Evolutionary conservation across 30 jellyfish, hydroid and myxozoan species (phyloP), one percentile per base, ranked within the genome.

Genomic region (Aurelia coerulea): DNA sequence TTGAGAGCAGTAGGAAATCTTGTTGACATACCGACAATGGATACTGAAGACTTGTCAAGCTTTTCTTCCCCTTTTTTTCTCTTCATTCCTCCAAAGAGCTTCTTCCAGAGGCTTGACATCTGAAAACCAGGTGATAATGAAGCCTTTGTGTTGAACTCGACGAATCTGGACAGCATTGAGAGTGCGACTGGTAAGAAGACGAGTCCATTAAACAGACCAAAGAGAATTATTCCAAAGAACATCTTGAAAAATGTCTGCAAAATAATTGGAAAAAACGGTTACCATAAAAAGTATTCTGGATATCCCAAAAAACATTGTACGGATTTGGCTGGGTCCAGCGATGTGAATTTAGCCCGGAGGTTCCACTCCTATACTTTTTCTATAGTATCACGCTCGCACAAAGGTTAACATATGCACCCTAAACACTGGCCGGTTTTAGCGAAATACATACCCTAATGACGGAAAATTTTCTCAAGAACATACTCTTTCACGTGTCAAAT

Each of bases 141-240:
- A n/a, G 56, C 56, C 56, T 46, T 46, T 46, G 56, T 46, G 56
- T 46, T 46, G 56, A 46, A 46, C 29, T 63, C 58, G 34, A 85
- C 35, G 62, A 37, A 74, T 34, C 64, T 66, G 29, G 89, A 51
- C 50, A 74, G 69, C 35, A 85, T 29, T 11, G 97, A 88, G 33
- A 88, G 52, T 31, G 81, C 41, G 9, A 80, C 92, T 56, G 97
- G 97, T 23, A 88, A 68, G 1, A 80, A 52, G 4, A 72, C 90
- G 29, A 88, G 32, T 19, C 97, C 97, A 63, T 88, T 88, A 85
- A 39, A 73, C 2, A 88, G 89, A 13, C 97, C 97, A 64, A 88
- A 75, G 8, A 79, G 16, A 13, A 88, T 74, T 77, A 88, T 88
- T 14, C 97, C 97, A 56, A 88, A 77, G 42, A 88, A 80, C 97